Conservation (phyloP, 2,888 invertebrate genomes). For the Spodoptera exigua region DNA sequence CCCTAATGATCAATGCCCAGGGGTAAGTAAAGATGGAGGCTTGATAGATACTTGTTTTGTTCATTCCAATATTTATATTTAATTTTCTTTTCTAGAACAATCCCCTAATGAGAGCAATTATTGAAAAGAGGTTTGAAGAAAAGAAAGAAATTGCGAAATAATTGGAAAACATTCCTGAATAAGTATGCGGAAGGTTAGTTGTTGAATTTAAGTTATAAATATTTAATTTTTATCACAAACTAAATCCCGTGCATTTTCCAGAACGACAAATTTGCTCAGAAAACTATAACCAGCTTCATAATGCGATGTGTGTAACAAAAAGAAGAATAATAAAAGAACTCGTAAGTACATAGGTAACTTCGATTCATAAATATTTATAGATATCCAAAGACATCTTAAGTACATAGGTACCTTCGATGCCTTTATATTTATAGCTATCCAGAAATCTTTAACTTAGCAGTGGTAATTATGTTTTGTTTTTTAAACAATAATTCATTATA, state of each 20-base stretch:
- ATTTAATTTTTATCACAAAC: no score
- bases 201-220: no score
- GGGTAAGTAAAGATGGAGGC: slow-evolving; percentile 34
- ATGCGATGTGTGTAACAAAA: background rate
- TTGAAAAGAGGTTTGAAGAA: slow-evolving; percentile 36
- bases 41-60: no score
- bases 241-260: slow-evolving; percentile 13
- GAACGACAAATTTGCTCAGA: slow-evolving; percentile 11
- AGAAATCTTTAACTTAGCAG: no score
- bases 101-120: slow-evolving; percentile 16
- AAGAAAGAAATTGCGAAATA: background rate
- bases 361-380: no score
- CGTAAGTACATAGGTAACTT: slow-evolving; percentile 17
- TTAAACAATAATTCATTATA: no score
- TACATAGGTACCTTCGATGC: no score
- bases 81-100: slow-evolving; percentile 26
- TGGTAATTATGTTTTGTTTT: no score
- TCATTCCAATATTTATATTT: background rate
- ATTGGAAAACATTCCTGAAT: slow-evolving; percentile 42
- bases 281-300: slow-evolving; percentile 1
- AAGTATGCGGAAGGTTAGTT: no score
- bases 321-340: slow-evolving; percentile 34
- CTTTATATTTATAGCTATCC: no score
- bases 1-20: slow-evolving; percentile 52
- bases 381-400: no score